Evolutionary conservation across 2,113 vertebrate species (phyloP).

Genomic region (Pelobates fuscus): DNA sequence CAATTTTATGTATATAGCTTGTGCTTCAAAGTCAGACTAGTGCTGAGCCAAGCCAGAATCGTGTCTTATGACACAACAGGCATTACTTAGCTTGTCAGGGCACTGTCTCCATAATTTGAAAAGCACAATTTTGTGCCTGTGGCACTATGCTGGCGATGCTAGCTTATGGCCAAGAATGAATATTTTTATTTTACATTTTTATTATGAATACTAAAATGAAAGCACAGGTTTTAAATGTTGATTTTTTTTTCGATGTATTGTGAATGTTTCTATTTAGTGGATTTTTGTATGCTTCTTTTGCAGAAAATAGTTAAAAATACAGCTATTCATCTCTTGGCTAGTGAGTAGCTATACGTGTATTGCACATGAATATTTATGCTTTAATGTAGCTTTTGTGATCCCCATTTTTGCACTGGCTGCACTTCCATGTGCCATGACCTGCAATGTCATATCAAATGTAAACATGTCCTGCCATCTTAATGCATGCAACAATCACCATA

Average conservation of each 20-base stretch:
- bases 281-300: conserved; percentile 31
- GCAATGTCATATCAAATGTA: conserved; percentile 56
- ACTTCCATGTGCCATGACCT: conserved; percentile 8
- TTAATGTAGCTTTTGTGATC: conserved; percentile 16
- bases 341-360: conserved; percentile 36
- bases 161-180: neutral
- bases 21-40: neutral
- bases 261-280: conserved; percentile 14
- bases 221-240: neutral
- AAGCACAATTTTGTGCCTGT: neutral
- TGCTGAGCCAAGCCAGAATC: neutral
- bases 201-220: neutral
- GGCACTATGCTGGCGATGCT: neutral
- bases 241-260: neutral
- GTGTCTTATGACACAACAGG: neutral
- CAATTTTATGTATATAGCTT: neutral
- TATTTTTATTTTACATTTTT: neutral
- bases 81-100: neutral
- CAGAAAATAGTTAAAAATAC: conserved; percentile 43
- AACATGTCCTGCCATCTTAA: conserved; percentile 66
- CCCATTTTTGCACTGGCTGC: conserved; percentile 6
- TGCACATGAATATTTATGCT: conserved; percentile 19
- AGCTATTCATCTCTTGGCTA: conserved; percentile 39
- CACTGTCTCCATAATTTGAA: neutral
- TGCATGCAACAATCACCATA: conserved; percentile 70